Evolutionary conservation across 2,888 invertebrate genomes (phyloP).

Genomic region (Pachydiplax longipennis): DNA sequence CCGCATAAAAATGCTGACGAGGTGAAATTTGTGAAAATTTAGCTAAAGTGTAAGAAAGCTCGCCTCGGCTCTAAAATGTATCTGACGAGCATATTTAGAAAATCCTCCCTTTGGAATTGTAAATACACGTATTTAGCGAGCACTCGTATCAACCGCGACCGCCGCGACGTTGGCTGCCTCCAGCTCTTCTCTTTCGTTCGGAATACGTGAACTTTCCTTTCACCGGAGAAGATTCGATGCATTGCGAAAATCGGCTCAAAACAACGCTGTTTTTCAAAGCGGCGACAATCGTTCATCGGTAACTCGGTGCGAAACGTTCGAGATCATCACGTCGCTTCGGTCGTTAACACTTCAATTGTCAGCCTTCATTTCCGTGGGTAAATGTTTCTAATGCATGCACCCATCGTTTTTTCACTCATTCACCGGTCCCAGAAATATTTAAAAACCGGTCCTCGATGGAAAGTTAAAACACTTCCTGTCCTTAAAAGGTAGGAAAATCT

Average conservation of each 20-base stretch:
- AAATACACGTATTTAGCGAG: no score
- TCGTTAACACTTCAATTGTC: background rate
- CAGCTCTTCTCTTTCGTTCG: background rate
- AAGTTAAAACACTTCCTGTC: slow-evolving; percentile 19
- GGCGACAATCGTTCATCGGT: no score
- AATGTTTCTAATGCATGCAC: background rate
- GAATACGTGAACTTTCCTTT: background rate
- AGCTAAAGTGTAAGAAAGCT: no score
- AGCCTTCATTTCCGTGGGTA: background rate
- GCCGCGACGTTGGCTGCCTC: background rate
- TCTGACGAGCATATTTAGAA: no score
- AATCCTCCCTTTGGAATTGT: no score
- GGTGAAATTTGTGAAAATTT: no score
- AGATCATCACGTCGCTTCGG: no score
- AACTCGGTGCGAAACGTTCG: no score
- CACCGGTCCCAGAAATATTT: background rate
- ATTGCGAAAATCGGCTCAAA: background rate
- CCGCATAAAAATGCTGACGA: no score
- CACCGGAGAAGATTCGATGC: background rate
- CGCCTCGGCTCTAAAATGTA: no score
- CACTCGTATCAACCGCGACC: no score
- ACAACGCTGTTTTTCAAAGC: background rate
- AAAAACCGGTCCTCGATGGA: slow-evolving; percentile 38
- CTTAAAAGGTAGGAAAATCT: slow-evolving; percentile 25
- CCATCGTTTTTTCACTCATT: background rate